Conservation (phyloP, 2,797 vertebrate genomes). For the Tauraco hartlaubi region DNA sequence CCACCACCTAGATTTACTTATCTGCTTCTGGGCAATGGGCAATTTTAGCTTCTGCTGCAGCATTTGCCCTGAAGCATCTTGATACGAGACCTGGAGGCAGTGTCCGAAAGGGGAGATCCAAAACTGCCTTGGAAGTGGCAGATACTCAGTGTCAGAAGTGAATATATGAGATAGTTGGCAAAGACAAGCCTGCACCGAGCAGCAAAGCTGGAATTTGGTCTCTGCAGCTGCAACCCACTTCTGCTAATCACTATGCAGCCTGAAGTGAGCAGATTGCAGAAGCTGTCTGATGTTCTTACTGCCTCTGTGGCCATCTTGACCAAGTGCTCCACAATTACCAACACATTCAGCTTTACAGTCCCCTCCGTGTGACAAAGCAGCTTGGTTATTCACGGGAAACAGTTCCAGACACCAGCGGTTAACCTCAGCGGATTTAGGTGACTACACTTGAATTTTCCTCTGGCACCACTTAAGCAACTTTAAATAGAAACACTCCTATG, state of each 20-base stretch:
- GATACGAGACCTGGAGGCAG: constrained; percentile 77
- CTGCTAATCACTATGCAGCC: accelerated
- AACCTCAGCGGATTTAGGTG: neutral
- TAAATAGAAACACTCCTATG: neutral
- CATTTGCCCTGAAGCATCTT: constrained; percentile 76
- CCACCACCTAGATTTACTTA: neutral
- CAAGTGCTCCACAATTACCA: accelerated
- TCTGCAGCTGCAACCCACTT: neutral
- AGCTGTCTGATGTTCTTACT: accelerated
- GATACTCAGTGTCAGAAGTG: neutral
- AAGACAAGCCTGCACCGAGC: accelerated
- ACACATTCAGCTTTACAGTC: neutral
- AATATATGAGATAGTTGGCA: accelerated
- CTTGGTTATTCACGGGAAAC: neutral
- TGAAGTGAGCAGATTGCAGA: neutral
- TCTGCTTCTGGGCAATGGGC: constrained; percentile 72
- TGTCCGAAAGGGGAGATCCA: constrained; percentile 48
- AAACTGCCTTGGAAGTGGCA: neutral
- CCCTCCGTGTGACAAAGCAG: neutral
- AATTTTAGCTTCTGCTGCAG: constrained; percentile 79
- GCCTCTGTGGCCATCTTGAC: neutral
- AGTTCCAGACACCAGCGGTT: neutral
- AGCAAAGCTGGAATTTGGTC: neutral
- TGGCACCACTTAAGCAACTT: neutral
- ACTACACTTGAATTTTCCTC: neutral